These are phyloP conservation scores for Scaptomyza reducta DNA, from an alignment of 2,888 invertebrate species.

Conservation along the genomic window DNA sequence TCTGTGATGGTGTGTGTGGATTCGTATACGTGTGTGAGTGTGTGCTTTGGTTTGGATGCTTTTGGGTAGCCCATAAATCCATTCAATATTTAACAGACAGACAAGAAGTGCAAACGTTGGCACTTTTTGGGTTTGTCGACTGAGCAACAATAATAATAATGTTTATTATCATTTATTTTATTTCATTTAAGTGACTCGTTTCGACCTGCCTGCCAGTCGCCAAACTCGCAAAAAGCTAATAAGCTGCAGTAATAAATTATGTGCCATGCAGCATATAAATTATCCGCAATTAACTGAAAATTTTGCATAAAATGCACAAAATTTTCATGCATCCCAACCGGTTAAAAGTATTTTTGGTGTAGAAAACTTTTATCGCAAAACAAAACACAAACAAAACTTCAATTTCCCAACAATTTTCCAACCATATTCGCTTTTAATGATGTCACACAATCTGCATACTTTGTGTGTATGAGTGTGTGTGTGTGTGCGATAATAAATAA, in stretches of 20 bases:
- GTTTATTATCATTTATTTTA: slow-evolving; percentile 80
- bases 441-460: slow-evolving; percentile 44
- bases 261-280: slow-evolving; percentile 77
- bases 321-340: slow-evolving; percentile 37
- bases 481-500: slow-evolving; percentile 40
- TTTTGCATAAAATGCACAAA: slow-evolving; percentile 74
- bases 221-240: slow-evolving; percentile 69
- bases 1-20: slow-evolving; percentile 1
- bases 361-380: slow-evolving; percentile 48
- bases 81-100: slow-evolving; percentile 71
- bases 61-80: slow-evolving; percentile 61
- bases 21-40: background rate
- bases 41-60: slow-evolving; percentile 7
- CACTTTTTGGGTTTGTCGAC: slow-evolving; percentile 57
- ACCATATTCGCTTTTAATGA: slow-evolving; percentile 49
- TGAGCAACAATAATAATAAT: slow-evolving; percentile 69
- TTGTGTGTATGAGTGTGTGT: background rate
- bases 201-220: background rate
- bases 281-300: slow-evolving; percentile 73
- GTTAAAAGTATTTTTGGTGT: slow-evolving; percentile 45
- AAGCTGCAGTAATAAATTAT: slow-evolving; percentile 81
- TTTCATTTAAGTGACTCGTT: slow-evolving; percentile 76
- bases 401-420: slow-evolving; percentile 44
- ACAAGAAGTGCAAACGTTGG: slow-evolving; percentile 73
- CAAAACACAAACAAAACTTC: slow-evolving; percentile 31